Base-by-base conservation (phyloP, 2,797 vertebrate genomes). In the Cossypha heuglini region DNA sequence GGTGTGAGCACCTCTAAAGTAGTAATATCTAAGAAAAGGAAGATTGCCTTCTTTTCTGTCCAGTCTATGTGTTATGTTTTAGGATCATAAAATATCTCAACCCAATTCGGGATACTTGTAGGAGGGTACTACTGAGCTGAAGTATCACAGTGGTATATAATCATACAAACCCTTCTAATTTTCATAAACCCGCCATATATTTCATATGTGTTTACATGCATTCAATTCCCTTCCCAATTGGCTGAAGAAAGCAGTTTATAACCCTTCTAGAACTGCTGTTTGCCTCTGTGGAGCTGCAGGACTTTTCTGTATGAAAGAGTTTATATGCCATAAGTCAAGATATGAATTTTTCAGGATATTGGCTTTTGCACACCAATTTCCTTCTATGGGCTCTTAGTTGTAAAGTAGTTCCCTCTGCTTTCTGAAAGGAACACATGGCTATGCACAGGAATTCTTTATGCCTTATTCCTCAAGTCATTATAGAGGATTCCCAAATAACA, bases 131-230 rank as follows among this genome's bases (percentile, higher is more conserved):
- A 11, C 31, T 38, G 28, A 58, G 31, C 43, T 55, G 33, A 78
- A 75, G 37, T 46, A 33, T 22, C 40, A 45, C 31, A 48, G 45
- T 85, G 16, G 16, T 69, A 22, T 25, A 9, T 61, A 78, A 59
- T 63, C 20, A 43, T 57, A 40, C 18, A 63, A 71, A 69, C 5
- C 2, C 10, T 8, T 84, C 21, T 35, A 54, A 46, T 49, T 74
- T 54, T 61, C 25, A 13, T 81, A 21, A 80, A 17, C 17, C 6
- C 26, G 33, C 24, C 37, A 29, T 24, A 29, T 88, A 69, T 52
- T 79, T 89, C 17, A 43, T 63, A 29, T 0, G 0, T 37, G 8
- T 75, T 72, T 64, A 31, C 5, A 20, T 10, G 24, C 31, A 21
- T 68, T 87, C 9, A 35, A 1, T 86, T 85, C 16, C 31, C 25